Evolutionary conservation across 1,140 invertebrate species (phyloP).

Genomic region (Chionoecetes opilio): DNA sequence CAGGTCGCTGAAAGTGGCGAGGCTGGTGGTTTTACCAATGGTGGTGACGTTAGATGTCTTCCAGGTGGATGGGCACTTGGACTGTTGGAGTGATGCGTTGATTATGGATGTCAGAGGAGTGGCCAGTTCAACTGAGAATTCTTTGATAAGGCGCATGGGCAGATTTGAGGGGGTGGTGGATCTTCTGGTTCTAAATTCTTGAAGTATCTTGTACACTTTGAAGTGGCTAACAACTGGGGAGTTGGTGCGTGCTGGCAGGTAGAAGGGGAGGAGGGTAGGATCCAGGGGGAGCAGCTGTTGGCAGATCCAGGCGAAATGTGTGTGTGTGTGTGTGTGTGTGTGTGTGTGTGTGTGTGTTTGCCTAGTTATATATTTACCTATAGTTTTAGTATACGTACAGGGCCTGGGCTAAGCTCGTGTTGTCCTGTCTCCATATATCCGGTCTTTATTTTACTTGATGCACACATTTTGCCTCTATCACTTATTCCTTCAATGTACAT

Average conservation of each 20-base stretch:
- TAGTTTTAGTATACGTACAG: too few species aligned
- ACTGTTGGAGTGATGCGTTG: neutral
- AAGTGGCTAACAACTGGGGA: neutral
- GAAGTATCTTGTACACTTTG: neutral
- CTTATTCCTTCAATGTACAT: too few species aligned
- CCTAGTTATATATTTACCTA: too few species aligned
- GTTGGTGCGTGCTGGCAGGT: neutral
- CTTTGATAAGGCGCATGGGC: neutral
- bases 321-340: too few species aligned
- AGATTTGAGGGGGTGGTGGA: neutral
- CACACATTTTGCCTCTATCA: too few species aligned
- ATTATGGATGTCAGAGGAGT: neutral
- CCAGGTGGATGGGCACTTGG: constrained; percentile 7
- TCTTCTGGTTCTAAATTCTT: neutral
- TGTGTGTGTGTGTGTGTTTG: too few species aligned
- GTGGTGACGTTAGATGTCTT: neutral
- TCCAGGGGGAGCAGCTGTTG: neutral
- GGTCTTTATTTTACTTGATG: too few species aligned
- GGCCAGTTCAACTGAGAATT: neutral
- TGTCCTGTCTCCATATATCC: too few species aligned
- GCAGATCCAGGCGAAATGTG: neutral
- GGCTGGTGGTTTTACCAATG: neutral
- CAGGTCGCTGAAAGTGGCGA: neutral
- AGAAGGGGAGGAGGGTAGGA: neutral
- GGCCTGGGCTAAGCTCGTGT: too few species aligned